Evolutionary conservation across 2,888 invertebrate species (phyloP), one percentile per base, ranked within the genome.

Genomic region (Campoplex nolae): DNA sequence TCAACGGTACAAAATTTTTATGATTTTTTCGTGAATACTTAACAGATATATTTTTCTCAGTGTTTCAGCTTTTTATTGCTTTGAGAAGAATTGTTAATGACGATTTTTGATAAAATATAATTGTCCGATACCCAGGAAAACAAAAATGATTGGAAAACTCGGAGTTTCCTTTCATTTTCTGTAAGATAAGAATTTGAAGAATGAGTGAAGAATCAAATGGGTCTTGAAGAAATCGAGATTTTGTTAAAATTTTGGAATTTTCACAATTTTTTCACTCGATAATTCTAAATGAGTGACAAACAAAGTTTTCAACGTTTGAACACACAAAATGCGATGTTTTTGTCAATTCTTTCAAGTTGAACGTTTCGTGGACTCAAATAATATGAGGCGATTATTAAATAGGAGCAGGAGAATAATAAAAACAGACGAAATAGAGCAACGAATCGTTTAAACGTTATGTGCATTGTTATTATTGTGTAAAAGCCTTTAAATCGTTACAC

Each of bases 391-490:
- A 13, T 45, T 38, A 38, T 8, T 23, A 0, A 28, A 2, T 28
- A 9, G 23, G 13, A 28, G 23, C 1, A 23, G 16, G 16, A 18
- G 18, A 9, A 23, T 7, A 16, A 38, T 8, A 13, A 74, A 56
- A 74, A 54, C 9, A 38, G 8, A 38, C 56, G 54, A n/a, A n/a
- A 38, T 23, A 7, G 11, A 74, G 38, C 75, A n/a, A 42, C n/a
- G 11, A 68, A 23, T 38, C 42, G 42, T 74, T 88, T 90, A 91
- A 90, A 90, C 91, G 92, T 90, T 89, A 90, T 90, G 91, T 92
- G 91, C 90, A 90, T 90, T 90, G 89, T 89, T 91, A 91, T 90
- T 87, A 89, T 89, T 87, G 89, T 91, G 92, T 91, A 93, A 92
- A 93, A 93, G 92, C 92, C 88, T 89, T 89, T 62, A 82, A 88